These are phyloP conservation scores for Scaptomyza pallida DNA, from an alignment of 1,140 invertebrate genomes.

Conservation along the genomic window DNA sequence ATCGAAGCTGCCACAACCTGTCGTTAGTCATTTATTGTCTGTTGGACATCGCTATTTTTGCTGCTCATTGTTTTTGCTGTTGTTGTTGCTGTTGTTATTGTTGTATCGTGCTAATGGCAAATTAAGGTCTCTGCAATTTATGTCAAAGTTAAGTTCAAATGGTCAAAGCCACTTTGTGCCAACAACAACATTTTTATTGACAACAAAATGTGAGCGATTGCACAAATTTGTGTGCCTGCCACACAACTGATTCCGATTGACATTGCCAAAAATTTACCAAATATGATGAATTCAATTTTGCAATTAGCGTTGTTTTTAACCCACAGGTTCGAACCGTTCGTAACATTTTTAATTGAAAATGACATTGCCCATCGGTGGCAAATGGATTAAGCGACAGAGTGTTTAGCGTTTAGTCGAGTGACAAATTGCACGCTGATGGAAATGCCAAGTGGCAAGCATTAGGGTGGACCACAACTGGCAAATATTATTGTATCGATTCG, in stretches of 20 bases:
- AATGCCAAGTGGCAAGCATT: conserved; percentile 21
- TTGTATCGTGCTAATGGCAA: conserved; percentile 41
- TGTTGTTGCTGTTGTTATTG: conserved; percentile 8
- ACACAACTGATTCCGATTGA: conserved; percentile 10
- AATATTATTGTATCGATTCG: too few species aligned
- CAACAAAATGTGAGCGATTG: not conserved
- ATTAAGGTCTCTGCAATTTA: conserved; percentile 42
- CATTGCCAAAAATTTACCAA: too few species aligned
- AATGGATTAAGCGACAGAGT: conserved; percentile 7
- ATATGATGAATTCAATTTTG: conserved; percentile 47
- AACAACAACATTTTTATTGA: conserved; percentile 1
- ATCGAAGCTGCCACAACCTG: conserved; percentile 48
- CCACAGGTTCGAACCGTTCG: too few species aligned
- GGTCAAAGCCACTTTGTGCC: conserved; percentile 23
- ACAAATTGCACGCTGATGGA: conserved; percentile 27
- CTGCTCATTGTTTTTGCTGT: not conserved
- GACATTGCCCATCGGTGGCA: not conserved
- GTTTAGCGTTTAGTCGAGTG: conserved; percentile 10
- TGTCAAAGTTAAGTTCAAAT: conserved; percentile 47
- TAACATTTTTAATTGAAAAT: conserved; percentile 33
- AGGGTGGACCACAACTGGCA: not conserved
- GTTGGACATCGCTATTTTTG: conserved; percentile 7
- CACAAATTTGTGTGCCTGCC: not conserved
- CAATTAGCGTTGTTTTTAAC: conserved; percentile 18
- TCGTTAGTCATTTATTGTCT: conserved; percentile 28